Percentiles rank a stretch among this genome's conserved stretches.
Conservation (phyloP, 2,888 invertebrate species). For the Aradus depressus region DNA sequence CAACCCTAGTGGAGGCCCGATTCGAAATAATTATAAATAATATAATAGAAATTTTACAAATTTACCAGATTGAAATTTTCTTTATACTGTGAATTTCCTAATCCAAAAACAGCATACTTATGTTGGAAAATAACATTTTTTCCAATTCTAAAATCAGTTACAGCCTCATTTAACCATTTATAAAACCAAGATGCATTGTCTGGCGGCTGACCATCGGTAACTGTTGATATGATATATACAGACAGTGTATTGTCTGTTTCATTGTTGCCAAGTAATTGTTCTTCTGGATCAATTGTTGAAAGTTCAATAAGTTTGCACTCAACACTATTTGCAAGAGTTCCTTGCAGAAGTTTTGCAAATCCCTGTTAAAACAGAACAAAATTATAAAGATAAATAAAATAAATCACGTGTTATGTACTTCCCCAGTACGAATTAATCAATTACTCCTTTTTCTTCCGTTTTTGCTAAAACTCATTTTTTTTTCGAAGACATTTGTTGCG, state of each 20-base stretch:
- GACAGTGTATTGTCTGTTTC: conserved; percentile 5
- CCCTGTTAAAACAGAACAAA: neutral
- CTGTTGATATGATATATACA: conserved; percentile 43
- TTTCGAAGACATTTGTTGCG: no score
- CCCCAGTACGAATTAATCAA: no score
- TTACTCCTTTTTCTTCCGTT: no score
- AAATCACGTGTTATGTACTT: no score
- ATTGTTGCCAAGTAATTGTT: conserved; percentile 11
- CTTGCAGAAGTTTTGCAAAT: neutral
- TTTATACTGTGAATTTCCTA: conserved; percentile 43
- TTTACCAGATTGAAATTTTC: conserved; percentile 38
- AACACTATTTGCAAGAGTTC: neutral
- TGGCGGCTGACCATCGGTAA: conserved; percentile 42
- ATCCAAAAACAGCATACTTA: conserved; percentile 42
- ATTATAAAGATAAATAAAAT: no score
- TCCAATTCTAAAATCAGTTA: conserved; percentile 43
- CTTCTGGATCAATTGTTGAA: conserved; percentile 24
- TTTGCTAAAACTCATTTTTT: no score
- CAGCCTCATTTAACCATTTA: conserved; percentile 43
- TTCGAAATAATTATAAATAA: neutral
- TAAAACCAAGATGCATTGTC: conserved; percentile 41
- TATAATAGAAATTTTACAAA: neutral
- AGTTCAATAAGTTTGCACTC: conserved; percentile 11
- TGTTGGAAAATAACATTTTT: conserved; percentile 39
- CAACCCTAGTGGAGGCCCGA: neutral